Conservation (phyloP, 2,888 invertebrate genomes). For the Luperina nickerlii region DNA sequence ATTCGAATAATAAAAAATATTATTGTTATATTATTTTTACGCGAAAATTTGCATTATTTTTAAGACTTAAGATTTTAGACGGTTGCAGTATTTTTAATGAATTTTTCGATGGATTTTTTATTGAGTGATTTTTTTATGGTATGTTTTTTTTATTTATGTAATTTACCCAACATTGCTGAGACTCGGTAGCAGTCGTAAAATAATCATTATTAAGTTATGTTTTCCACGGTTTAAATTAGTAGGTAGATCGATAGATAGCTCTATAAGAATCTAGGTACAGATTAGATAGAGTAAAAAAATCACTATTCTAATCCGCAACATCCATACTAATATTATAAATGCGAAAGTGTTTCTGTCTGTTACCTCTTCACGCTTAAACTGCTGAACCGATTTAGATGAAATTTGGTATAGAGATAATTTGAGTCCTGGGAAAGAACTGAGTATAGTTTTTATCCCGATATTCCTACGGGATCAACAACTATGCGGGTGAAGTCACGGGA, state of each 20-base stretch:
- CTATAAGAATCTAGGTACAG: background rate
- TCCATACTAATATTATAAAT: too few relatives aligned
- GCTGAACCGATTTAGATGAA: too few relatives aligned
- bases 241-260: background rate
- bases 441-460: too few relatives aligned
- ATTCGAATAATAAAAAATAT: constrained; percentile 32
- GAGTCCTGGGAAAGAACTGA: too few relatives aligned
- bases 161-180: background rate
- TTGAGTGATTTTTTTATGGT: background rate
- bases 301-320: background rate
- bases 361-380: too few relatives aligned
- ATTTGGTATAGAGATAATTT: too few relatives aligned
- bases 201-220: background rate
- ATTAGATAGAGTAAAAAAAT: background rate
- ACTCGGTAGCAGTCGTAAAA: background rate
- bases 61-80: constrained; percentile 8
- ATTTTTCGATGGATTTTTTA: constrained; percentile 26
- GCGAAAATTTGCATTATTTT: constrained; percentile 26
- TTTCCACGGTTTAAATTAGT: too few relatives aligned
- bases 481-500: too few relatives aligned
- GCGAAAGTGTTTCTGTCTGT: too few relatives aligned
- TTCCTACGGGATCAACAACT: too few relatives aligned
- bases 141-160: background rate
- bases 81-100: constrained; percentile 28
- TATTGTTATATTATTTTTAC: constrained; percentile 22